A percentile compares a stretch with the other conserved stretches of the same genome.
phyloP scores from a whole-genome alignment of 2,113 vertebrate species.

The Cricetomys ansorgei region DNA sequence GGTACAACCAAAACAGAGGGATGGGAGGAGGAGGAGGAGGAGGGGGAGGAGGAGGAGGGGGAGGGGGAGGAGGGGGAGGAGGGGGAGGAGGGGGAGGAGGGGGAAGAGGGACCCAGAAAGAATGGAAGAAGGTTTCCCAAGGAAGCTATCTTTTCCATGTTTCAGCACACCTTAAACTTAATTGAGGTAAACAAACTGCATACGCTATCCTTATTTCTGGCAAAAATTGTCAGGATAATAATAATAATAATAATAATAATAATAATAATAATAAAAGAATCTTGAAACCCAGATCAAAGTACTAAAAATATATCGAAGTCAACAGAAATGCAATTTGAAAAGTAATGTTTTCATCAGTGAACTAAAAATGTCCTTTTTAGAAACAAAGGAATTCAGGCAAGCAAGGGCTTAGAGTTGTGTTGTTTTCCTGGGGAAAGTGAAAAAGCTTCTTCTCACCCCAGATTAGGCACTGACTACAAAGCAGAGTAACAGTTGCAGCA shows the following conservation, averaged over 20 bases:
- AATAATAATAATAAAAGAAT: not conserved
- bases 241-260: too few species aligned
- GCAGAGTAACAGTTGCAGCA: not conserved
- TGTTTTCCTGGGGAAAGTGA: not conserved
- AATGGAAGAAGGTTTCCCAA: not conserved
- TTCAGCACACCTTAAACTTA: not conserved
- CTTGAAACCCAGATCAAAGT: slow-evolving; percentile 34
- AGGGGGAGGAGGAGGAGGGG: rapidly evolving
- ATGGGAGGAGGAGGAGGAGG: not conserved
- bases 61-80: too few species aligned
- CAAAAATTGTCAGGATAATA: not conserved
- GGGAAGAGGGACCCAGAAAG: not conserved
- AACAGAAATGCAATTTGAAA: slow-evolving; percentile 14
- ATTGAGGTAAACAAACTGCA: not conserved
- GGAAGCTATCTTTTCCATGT: not conserved
- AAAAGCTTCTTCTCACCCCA: not conserved
- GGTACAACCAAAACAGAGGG: not conserved
- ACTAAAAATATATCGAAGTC: not conserved
- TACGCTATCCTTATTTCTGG: not conserved
- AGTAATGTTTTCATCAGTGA: not conserved
- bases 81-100: too few species aligned
- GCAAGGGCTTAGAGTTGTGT: not conserved
- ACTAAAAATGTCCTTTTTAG: not conserved
- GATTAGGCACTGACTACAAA: not conserved
- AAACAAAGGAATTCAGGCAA: not conserved